These are phyloP conservation scores for Uloborus plumipes DNA, from an alignment of 2,888 invertebrate species.

Conservation along the genomic window DNA sequence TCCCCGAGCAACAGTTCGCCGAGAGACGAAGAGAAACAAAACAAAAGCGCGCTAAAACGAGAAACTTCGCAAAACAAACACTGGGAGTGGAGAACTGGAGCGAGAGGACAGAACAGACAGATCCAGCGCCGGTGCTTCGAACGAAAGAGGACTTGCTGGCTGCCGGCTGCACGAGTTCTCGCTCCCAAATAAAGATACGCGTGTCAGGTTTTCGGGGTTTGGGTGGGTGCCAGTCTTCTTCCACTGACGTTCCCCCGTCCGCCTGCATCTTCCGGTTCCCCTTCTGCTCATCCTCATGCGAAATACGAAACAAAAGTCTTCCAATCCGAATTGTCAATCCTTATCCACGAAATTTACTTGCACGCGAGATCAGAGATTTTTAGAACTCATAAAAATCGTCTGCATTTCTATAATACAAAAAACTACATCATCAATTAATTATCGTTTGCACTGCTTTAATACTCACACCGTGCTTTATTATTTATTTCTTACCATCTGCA, in stretches of 20 bases:
- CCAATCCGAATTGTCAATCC: no score
- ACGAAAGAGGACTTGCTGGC: neutral
- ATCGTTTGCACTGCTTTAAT: no score
- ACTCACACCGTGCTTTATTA: no score
- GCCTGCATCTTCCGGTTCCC: slow-evolving; percentile 1
- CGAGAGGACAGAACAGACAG: neutral
- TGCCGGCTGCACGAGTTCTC: slow-evolving; percentile 17
- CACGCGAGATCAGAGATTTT: no score
- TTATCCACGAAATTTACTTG: no score
- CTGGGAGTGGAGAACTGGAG: neutral
- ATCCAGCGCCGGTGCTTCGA: no score
- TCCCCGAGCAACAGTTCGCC: no score
- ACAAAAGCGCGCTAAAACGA: neutral
- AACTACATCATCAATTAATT: no score
- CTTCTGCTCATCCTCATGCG: neutral
- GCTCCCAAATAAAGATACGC: slow-evolving; percentile 61
- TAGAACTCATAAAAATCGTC: no score
- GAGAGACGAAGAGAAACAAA: neutral
- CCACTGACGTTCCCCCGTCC: slow-evolving; percentile 17
- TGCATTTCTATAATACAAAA: no score
- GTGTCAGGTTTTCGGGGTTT: slow-evolving; percentile 55
- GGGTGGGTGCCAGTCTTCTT: slow-evolving; percentile 49
- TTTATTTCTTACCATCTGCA: no score
- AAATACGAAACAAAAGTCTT: no score
- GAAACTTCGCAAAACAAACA: neutral